Evolutionary conservation across 2,797 vertebrate species (phyloP).

Genomic region (Sebastes matsubarae): DNA sequence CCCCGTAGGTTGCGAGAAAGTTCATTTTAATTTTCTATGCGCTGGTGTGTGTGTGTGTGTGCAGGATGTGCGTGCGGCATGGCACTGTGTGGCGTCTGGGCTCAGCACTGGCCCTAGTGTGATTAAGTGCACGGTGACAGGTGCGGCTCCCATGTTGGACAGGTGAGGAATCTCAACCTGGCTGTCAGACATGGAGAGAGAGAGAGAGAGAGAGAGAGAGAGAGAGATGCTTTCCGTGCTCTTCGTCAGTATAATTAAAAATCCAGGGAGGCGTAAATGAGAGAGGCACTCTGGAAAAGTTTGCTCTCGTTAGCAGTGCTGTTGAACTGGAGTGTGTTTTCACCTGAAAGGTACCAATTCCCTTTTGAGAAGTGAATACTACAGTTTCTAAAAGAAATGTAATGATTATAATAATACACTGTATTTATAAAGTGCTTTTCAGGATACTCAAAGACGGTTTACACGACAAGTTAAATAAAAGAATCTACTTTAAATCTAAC

Average conservation of each 20-base stretch:
- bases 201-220: conserved; percentile 44
- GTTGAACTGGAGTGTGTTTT: conserved; percentile 64
- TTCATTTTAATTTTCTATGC: conserved; percentile 96
- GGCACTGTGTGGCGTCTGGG: conserved; percentile 70
- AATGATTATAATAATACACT: not conserved
- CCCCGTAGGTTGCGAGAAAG: conserved; percentile 92
- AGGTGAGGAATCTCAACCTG: conserved; percentile 86
- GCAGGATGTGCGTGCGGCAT: conserved; percentile 21
- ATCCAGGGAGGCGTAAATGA: conserved; percentile 81
- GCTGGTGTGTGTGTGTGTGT: not conserved
- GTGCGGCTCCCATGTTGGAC: conserved; percentile 84
- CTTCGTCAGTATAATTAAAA: conserved; percentile 85
- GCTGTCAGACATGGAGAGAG: conserved; percentile 79
- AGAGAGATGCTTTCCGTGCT: conserved; percentile 59
- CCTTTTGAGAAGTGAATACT: conserved; percentile 13
- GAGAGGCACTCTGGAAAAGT: conserved; percentile 79
- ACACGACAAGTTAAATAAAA: not conserved
- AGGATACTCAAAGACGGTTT: not conserved
- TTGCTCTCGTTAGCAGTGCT: conserved; percentile 76
- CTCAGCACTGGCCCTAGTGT: conserved; percentile 77
- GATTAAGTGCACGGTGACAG: conserved; percentile 88
- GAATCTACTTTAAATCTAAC: not conserved
- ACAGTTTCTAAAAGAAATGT: not conserved
- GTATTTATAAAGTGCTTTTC: not conserved
- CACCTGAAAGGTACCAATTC: conserved; percentile 45